phyloP scores from a whole-genome alignment of 2,797 vertebrate genomes.

The Dipus sagitta region DNA sequence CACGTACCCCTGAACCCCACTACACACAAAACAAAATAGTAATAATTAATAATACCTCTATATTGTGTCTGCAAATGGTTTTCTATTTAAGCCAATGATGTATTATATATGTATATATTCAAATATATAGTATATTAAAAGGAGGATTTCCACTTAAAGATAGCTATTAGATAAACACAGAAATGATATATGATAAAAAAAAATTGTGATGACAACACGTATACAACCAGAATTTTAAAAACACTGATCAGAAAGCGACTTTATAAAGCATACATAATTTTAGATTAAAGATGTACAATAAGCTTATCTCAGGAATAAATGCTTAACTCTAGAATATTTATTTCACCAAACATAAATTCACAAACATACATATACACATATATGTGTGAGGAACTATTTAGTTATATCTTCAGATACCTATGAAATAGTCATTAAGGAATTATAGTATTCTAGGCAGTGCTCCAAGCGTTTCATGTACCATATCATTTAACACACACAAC shows the following conservation, averaged over 20 bases:
- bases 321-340: background rate
- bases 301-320: conserved; percentile 28
- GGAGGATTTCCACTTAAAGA: conserved; percentile 1
- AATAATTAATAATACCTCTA: background rate
- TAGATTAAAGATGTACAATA: background rate
- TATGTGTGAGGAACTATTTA: too few relatives aligned
- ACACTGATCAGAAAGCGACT: background rate
- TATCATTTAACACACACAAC: background rate
- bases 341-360: background rate
- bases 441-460: background rate
- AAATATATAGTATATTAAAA: background rate
- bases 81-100: conserved; percentile 9
- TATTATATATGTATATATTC: background rate
- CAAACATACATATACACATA: accelerated
- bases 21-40: background rate
- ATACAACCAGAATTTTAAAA: background rate
- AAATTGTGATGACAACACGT: background rate
- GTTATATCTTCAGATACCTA: background rate
- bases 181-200: background rate
- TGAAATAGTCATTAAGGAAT: background rate
- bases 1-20: background rate
- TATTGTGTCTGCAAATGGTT: conserved; percentile 27
- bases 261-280: background rate
- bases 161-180: conserved; percentile 25
- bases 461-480: background rate